phyloP scores from a whole-genome alignment of 2,113 vertebrate species.

The Pyrgilauda ruficollis region DNA sequence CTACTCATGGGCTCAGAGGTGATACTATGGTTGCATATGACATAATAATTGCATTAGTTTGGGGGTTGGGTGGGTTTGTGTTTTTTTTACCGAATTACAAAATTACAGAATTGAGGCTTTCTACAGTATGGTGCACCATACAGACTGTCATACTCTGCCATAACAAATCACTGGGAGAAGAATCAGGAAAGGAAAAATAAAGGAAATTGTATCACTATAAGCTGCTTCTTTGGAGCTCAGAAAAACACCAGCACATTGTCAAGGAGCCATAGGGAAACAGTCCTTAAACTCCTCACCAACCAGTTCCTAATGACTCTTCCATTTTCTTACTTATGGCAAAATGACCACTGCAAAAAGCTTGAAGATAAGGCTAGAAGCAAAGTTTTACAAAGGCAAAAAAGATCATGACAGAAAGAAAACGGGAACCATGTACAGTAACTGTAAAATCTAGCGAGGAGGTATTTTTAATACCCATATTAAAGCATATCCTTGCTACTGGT shows the following conservation, averaged over 20 bases:
- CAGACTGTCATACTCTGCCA: not conserved
- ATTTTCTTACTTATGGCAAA: not conserved
- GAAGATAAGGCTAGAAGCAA: not conserved
- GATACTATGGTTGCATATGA: not conserved
- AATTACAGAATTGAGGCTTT: not conserved
- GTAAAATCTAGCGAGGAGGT: not conserved
- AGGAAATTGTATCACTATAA: not conserved
- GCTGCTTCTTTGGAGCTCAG: not conserved
- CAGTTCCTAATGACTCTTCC: not conserved
- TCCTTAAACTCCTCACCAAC: not conserved
- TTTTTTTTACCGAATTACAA: not conserved
- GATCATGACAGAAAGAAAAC: not conserved
- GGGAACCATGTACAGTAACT: not conserved
- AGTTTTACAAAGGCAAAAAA: not conserved
- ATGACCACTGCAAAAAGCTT: not conserved
- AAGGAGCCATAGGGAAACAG: not conserved
- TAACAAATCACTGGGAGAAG: not conserved
- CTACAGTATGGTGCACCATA: not conserved
- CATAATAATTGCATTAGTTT: not conserved
- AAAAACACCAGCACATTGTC: not conserved
- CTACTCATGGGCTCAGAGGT: not conserved
- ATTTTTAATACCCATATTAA: not conserved
- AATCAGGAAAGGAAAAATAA: not conserved
- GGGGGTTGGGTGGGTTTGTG: not conserved
- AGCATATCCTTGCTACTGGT: not conserved